Percentiles rank a stretch among this genome's conserved stretches.
phyloP scores from a whole-genome alignment of 2,888 invertebrate species.

The Habrosyne pyritoides region DNA sequence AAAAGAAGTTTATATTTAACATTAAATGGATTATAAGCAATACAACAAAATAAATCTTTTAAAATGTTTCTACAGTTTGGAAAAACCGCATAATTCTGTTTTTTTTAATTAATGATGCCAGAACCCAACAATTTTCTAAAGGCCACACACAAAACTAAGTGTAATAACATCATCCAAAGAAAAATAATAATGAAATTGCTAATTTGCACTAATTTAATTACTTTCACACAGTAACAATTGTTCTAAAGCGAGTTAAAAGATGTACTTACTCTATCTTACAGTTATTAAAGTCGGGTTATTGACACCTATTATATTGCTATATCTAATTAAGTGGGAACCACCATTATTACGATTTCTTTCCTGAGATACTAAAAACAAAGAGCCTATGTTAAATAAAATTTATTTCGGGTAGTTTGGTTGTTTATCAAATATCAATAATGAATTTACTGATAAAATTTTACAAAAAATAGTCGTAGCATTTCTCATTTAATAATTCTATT shows the following conservation, averaged over 20 bases:
- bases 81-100: background rate
- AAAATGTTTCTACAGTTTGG: too few relatives aligned
- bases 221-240: conserved; percentile 37
- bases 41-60: too few relatives aligned
- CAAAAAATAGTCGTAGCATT: too few relatives aligned
- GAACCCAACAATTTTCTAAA: background rate
- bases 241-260: conserved; percentile 15
- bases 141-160: background rate
- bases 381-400: background rate
- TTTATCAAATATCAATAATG: too few relatives aligned
- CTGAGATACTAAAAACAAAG: background rate
- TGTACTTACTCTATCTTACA: conserved; percentile 25
- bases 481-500: too few relatives aligned
- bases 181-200: conserved; percentile 20
- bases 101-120: background rate
- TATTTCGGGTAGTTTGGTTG: too few relatives aligned
- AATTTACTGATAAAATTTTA: too few relatives aligned
- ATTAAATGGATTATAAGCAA: too few relatives aligned
- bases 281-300: conserved; percentile 31
- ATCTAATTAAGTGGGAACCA: conserved; percentile 31
- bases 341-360: conserved; percentile 7
- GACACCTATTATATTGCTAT: conserved; percentile 19
- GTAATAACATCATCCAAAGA: conserved; percentile 22
- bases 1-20: too few relatives aligned
- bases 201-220: conserved; percentile 27